A percentile compares a stretch with the other conserved stretches of the same genome.
Conservation (phyloP, 1,140 invertebrate genomes). For the Drosophila dunni region DNA sequence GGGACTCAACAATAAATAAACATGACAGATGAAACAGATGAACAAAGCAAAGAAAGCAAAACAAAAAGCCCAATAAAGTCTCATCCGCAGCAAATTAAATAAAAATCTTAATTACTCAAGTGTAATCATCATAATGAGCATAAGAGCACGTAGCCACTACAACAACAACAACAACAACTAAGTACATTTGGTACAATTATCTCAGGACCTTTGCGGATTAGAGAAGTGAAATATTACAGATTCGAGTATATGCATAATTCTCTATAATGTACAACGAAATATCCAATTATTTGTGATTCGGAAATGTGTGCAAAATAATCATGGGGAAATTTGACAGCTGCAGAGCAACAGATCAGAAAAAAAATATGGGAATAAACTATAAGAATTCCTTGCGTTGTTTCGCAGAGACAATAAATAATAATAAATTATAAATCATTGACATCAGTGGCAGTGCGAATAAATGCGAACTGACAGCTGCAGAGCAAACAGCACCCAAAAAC, state of each 20-base stretch:
- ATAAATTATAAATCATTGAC: constrained; percentile 46
- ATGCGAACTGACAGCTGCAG: constrained; percentile 61
- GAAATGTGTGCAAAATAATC: constrained; percentile 1
- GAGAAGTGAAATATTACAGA: not conserved
- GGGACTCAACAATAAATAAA: constrained; percentile 66
- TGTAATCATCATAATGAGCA: constrained; percentile 55
- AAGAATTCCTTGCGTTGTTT: constrained; percentile 21
- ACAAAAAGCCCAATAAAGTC: constrained; percentile 10
- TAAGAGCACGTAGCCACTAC: constrained; percentile 24
- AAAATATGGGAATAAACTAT: not conserved
- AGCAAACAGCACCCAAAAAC: constrained; percentile 33
- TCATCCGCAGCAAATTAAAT: constrained; percentile 37
- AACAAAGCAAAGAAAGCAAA: constrained; percentile 16
- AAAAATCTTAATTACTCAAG: constrained; percentile 59
- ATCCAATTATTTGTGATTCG: constrained; percentile 4
- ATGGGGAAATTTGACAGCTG: constrained; percentile 50
- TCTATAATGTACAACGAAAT: not conserved
- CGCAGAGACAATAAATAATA: constrained; percentile 35
- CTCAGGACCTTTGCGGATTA: constrained; percentile 8
- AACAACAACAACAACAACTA: not conserved
- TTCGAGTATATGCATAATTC: not conserved
- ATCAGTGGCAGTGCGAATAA: constrained; percentile 20
- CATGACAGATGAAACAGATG: constrained; percentile 59
- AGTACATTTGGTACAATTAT: not conserved
- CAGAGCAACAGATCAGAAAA: constrained; percentile 20